phyloP scores from a whole-genome alignment of 2,113 vertebrate species.

The Daubentonia madagascariensis region DNA sequence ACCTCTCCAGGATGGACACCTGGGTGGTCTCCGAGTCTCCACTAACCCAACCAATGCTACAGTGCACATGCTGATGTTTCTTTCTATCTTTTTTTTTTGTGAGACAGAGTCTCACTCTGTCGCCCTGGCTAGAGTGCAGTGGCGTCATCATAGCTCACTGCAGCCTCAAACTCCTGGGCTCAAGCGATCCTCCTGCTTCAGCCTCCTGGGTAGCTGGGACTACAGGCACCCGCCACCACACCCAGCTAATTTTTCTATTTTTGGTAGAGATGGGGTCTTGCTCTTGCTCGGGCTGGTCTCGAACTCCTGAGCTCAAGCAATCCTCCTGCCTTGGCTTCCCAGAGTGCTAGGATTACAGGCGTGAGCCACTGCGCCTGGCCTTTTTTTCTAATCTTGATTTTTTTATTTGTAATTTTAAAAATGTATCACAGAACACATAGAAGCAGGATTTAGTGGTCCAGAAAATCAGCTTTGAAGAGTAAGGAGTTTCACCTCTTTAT shows the following conservation, averaged over 20 bases:
- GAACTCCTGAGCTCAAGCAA: neutral
- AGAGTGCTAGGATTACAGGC: neutral
- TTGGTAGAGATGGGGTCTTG: neutral
- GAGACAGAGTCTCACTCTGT: neutral
- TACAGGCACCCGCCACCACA: accelerated
- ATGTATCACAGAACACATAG: neutral
- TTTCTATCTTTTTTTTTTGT: neutral
- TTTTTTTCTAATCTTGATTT: neutral
- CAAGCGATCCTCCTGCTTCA: neutral
- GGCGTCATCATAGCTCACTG: accelerated
- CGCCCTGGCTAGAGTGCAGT: neutral
- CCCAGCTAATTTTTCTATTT: neutral
- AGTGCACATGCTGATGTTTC: neutral
- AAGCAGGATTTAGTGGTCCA: neutral
- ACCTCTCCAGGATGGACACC: neutral
- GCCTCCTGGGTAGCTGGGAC: neutral
- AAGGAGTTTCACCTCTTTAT: neutral
- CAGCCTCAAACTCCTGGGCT: neutral
- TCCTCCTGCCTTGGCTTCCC: neutral
- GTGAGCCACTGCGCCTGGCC: neutral
- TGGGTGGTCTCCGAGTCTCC: neutral
- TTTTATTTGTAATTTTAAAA: neutral
- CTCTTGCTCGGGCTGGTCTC: neutral
- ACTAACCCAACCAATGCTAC: neutral
- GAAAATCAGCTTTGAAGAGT: neutral